Base-by-base conservation (phyloP, 2,888 invertebrate species). In the Tubulanus polymorphus region DNA sequence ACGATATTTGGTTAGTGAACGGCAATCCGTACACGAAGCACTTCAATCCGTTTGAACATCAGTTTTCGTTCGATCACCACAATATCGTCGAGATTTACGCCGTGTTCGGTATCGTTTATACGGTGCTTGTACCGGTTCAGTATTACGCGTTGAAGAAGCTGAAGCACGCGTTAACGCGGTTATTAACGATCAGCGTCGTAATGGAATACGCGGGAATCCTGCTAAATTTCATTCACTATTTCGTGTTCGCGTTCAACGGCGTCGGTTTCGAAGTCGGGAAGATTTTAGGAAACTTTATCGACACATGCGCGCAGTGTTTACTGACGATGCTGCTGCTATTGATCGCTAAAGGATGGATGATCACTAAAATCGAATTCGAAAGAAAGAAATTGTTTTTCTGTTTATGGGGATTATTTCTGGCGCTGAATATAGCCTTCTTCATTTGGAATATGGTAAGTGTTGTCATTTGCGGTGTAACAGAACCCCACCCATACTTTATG, bases 301-400 rank as follows among this genome's bases (percentile, higher is more conserved):
- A 93, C 81, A 91, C 92, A 68, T 83, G 93, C 70, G 91, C 94
- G 66, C 87, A 94, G 57, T 91, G 93, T 48, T 85, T 93, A 5
- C 93, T 96, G 76, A 94, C 96, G 91, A 82, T 97, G 64, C 83
- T 96, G 55, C 83, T 97, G 41, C 83, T 97, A 54, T 82, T 96
- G 54, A 82, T 97, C 63, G 95, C 95, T 37, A 95, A 96, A 83
- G 97, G 96, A 48, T 95, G 95, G 94, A 94, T 93, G 3, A 91
- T 96, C 29, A 93, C 93, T 10, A 84, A 91, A 64, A 84, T 90
- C 72, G 92, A 93, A 81, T 84, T 95, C 54, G 89, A 91, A 18
- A 89, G 90, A 26, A 93, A 91, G 75, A 87, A 88, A 18, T 79
- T 90, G 37, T 86, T 92, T 28, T 89, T 90, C 79, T 87, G 88